Percentiles rank a stretch among this genome's conserved stretches.
These are phyloP conservation scores for Zoanthus solanderi DNA, from an alignment of 92 coral and sea anemone genomes.

Conservation along the genomic window DNA sequence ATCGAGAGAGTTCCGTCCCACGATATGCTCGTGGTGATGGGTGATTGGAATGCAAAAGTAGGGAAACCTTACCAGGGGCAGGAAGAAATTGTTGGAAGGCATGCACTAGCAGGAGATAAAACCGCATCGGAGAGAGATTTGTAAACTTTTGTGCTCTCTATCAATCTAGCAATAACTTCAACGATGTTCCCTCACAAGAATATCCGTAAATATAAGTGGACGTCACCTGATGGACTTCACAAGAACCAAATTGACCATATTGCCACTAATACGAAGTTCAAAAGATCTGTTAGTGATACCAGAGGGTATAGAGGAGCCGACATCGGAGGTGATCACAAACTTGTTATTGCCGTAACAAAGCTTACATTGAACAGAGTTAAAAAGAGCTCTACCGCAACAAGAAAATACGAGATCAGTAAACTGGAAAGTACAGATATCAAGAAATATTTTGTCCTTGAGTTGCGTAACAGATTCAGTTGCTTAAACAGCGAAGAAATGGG, in stretches of 20 bases:
- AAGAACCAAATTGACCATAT: constrained; percentile 29
- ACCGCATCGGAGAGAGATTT: constrained; percentile 8
- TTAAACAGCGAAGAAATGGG: not conserved
- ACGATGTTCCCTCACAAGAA: constrained; percentile 38
- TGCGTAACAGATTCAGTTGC: constrained; percentile 6
- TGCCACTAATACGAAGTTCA: constrained; percentile 4
- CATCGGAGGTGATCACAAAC: constrained; percentile 16
- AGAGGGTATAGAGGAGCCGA: constrained; percentile 20
- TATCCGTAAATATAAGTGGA: constrained; percentile 39
- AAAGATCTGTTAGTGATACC: constrained; percentile 6
- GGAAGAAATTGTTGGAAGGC: not conserved
- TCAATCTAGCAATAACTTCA: constrained; percentile 9
- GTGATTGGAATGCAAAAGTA: too few relatives aligned
- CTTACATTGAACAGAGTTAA: constrained; percentile 9
- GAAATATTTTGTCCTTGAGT: constrained; percentile 4
- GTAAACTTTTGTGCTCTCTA: constrained; percentile 6
- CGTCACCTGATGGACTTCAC: constrained; percentile 34
- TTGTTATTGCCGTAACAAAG: constrained; percentile 1
- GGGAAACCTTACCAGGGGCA: not conserved
- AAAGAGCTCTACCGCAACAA: not conserved
- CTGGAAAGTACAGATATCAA: not conserved
- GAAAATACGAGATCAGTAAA: constrained; percentile 27
- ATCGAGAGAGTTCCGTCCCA: too few relatives aligned
- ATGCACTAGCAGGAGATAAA: too few relatives aligned
- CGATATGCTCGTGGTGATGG: too few relatives aligned